phyloP scores from a whole-genome alignment of 2,113 vertebrate species.

The Anser brachyrhynchus region DNA sequence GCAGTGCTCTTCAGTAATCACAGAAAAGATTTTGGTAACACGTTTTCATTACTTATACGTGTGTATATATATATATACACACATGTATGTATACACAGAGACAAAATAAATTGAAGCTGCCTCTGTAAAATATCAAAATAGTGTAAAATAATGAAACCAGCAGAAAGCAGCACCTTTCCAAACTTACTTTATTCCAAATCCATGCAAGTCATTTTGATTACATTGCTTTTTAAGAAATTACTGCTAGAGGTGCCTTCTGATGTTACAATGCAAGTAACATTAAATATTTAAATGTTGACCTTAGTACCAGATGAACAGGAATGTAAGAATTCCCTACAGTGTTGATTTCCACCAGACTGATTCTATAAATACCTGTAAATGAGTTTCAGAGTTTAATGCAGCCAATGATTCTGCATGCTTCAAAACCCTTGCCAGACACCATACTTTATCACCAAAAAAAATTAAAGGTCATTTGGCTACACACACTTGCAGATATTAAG shows the following conservation, averaged over 20 bases:
- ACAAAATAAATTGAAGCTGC: not conserved
- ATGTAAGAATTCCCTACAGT: not conserved
- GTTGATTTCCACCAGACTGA: not conserved
- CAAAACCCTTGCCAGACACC: not conserved
- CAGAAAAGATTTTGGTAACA: not conserved
- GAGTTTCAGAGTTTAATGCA: not conserved
- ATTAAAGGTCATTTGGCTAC: not conserved
- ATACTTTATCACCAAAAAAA: not conserved
- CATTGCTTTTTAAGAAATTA: not conserved
- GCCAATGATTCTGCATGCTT: not conserved
- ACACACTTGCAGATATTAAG: not conserved
- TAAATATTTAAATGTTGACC: not conserved
- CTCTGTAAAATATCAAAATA: not conserved
- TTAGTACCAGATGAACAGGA: not conserved
- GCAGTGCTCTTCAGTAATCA: not conserved
- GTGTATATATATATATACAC: too few species aligned
- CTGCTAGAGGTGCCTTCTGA: not conserved
- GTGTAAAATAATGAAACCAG: not conserved
- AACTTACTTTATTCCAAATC: not conserved
- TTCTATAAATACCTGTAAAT: not conserved
- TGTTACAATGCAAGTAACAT: not conserved
- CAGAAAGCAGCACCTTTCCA: not conserved
- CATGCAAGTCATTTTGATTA: not conserved
- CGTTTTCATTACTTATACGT: not conserved
- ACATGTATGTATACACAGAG: not conserved